phyloP scores from a whole-genome alignment of 2,113 vertebrate species.

The Paraplagusia blochii region DNA sequence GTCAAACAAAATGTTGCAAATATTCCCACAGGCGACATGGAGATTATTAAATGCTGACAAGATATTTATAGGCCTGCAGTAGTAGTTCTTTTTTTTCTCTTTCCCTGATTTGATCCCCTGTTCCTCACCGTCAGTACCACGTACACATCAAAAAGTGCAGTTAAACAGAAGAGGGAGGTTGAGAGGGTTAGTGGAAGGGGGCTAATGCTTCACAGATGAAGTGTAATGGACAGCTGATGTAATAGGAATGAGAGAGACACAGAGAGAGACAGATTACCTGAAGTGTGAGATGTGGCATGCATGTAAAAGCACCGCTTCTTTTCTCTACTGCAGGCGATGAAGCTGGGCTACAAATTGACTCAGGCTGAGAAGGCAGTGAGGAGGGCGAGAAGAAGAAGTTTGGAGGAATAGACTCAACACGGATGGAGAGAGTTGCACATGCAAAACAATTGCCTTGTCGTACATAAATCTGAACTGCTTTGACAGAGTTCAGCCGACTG shows the following conservation, averaged over 20 bases:
- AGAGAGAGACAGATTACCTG: constrained; percentile 74
- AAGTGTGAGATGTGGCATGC: constrained; percentile 68
- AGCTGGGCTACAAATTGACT: constrained; percentile 72
- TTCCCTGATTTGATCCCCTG: constrained; percentile 22
- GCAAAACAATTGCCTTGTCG: not conserved
- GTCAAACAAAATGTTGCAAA: constrained; percentile 53
- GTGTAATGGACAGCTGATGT: constrained; percentile 55
- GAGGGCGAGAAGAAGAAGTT: constrained; percentile 36
- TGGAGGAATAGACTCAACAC: constrained; percentile 33
- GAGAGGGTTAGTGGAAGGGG: constrained; percentile 10
- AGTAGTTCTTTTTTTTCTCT: too few relatives aligned
- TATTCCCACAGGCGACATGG: constrained; percentile 41
- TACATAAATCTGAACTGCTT: not conserved
- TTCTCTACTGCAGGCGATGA: constrained; percentile 68
- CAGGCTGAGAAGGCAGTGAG: constrained; percentile 62
- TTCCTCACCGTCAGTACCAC: constrained; percentile 35
- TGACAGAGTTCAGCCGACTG: not conserved
- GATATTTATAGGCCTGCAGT: not conserved
- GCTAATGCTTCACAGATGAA: constrained; percentile 44
- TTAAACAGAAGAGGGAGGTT: constrained; percentile 23
- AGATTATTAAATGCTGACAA: constrained; percentile 56
- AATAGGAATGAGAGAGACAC: constrained; percentile 38
- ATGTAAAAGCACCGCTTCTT: constrained; percentile 71
- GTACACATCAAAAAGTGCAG: constrained; percentile 35
- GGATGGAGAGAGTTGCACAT: not conserved